Conservation (phyloP, 2,888 invertebrate species). For the Unio pictorum region DNA sequence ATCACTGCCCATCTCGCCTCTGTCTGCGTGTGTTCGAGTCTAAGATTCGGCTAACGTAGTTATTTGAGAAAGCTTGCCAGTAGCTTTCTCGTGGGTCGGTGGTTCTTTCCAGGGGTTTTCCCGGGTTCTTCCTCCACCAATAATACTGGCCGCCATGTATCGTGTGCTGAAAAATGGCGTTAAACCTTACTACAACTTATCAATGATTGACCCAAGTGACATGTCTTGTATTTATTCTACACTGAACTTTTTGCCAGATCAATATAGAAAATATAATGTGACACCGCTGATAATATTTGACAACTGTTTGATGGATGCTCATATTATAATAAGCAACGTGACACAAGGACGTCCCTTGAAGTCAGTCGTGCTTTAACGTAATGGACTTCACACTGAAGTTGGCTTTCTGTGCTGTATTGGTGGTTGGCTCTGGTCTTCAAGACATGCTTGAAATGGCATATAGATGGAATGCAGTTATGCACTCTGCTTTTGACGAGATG, state of each 20-base stretch:
- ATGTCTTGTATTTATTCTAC: constrained; percentile 32
- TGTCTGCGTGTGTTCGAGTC: no score
- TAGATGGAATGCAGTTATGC: constrained; percentile 28
- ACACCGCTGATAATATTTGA: constrained; percentile 40
- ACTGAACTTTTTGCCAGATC: constrained; percentile 17
- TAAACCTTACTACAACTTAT: constrained; percentile 3
- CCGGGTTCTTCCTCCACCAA: no score
- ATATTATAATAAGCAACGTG: constrained; percentile 13
- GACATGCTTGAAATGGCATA: constrained; percentile 8
- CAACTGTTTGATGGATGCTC: constrained; percentile 34
- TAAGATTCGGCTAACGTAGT: no score
- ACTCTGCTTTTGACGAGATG: neutral
- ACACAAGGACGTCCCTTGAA: constrained; percentile 6
- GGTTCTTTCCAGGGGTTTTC: no score
- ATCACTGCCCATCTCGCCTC: no score
- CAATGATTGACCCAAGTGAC: constrained; percentile 34
- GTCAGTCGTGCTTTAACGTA: constrained; percentile 8
- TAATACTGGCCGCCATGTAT: no score
- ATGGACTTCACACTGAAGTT: constrained; percentile 26
- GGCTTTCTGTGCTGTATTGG: constrained; percentile 42
- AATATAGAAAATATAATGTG: constrained; percentile 6
- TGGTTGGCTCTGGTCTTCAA: constrained; percentile 21
- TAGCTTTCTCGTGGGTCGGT: no score
- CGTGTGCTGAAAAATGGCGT: no score
- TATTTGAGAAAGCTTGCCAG: no score